Conservation (phyloP, 2,797 vertebrate genomes). For the Rhodeus uyekii region DNA sequence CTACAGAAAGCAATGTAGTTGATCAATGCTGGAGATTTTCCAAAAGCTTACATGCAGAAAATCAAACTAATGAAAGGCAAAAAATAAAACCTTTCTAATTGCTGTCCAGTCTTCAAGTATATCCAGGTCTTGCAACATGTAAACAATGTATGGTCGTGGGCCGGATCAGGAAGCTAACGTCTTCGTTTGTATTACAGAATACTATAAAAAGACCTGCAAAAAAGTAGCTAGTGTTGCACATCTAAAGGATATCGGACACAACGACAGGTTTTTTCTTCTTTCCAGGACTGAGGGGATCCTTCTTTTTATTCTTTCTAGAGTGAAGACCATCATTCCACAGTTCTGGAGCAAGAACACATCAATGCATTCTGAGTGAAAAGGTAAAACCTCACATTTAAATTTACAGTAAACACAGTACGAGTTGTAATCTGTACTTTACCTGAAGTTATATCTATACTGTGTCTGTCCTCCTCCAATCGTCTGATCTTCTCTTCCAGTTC, state of each 20-base stretch:
- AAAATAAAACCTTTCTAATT: constrained; percentile 87
- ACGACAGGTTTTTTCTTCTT: constrained; percentile 96
- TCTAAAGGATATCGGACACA: constrained; percentile 98
- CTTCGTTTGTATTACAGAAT: not conserved
- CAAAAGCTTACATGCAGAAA: not conserved
- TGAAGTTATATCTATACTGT: constrained; percentile 81
- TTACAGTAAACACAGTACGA: not conserved
- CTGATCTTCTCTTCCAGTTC: constrained; percentile 98
- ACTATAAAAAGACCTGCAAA: not conserved
- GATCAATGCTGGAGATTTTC: not conserved
- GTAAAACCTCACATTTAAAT: not conserved
- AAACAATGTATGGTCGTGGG: constrained; percentile 96
- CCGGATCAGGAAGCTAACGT: constrained; percentile 71
- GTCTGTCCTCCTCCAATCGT: constrained; percentile 92
- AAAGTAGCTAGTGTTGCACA: too few species aligned
- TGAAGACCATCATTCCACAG: constrained; percentile 97
- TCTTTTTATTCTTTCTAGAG: constrained; percentile 89
- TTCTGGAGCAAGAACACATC: constrained; percentile 73
- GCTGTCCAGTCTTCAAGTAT: constrained; percentile 99
- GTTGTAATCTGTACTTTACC: not conserved
- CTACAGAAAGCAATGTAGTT: constrained; percentile 69
- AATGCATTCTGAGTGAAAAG: not conserved
- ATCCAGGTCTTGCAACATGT: constrained; percentile 98
- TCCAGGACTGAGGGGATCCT: constrained; percentile 93
- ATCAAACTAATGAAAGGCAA: not conserved